Percentiles rank a stretch among this genome's conserved stretches.
Conservation (phyloP, 2,888 invertebrate species). For the Rhaphigaster nebulosa region DNA sequence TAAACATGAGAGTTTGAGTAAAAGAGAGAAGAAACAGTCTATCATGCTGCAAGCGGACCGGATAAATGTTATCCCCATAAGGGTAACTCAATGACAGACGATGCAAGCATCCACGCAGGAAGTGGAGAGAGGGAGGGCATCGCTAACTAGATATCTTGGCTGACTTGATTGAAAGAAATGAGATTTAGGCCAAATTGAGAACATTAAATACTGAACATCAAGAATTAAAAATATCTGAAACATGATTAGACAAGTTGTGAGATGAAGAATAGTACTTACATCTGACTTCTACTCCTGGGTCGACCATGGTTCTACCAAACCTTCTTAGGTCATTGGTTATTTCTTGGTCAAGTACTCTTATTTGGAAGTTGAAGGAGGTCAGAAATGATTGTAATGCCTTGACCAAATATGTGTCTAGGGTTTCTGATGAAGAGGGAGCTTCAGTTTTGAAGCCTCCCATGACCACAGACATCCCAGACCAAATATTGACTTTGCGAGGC, state of each 20-base stretch:
- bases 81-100: too few relatives aligned
- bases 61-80: too few relatives aligned
- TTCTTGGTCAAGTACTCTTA: slow-evolving; percentile 60
- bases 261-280: neutral
- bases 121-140: too few relatives aligned
- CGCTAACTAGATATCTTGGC: too few relatives aligned
- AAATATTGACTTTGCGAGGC: slow-evolving; percentile 53
- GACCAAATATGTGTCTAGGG: slow-evolving; percentile 56
- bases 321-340: slow-evolving; percentile 55
- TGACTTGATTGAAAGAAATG: too few relatives aligned
- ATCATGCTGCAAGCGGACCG: too few relatives aligned
- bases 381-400: slow-evolving; percentile 60
- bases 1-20: too few relatives aligned
- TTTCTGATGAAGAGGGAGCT: neutral
- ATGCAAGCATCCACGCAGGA: too few relatives aligned
- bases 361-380: slow-evolving; percentile 58
- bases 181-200: too few relatives aligned
- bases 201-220: too few relatives aligned
- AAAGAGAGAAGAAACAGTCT: too few relatives aligned
- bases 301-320: slow-evolving; percentile 40
- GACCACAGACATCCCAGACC: slow-evolving; percentile 59
- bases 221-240: too few relatives aligned
- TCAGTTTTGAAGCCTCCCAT: slow-evolving; percentile 57
- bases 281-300: slow-evolving; percentile 44
- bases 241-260: neutral